Evolutionary conservation across 2,113 vertebrate species (phyloP).

Genomic region (Zeus faber): DNA sequence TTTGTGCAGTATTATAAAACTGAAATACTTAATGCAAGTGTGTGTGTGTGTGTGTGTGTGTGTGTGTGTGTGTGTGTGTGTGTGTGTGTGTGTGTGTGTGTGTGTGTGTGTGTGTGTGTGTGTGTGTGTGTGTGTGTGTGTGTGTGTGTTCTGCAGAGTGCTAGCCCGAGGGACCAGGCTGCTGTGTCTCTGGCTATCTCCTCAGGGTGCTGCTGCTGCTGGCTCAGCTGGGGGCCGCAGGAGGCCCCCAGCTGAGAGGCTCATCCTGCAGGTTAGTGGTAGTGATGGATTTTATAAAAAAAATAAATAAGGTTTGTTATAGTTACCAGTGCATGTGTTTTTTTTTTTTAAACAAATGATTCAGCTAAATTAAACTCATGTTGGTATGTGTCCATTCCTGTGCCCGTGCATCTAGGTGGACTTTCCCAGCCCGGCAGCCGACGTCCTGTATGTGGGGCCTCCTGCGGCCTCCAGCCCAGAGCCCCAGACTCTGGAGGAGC

Average conservation of each 20-base stretch:
- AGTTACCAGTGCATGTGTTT: background rate
- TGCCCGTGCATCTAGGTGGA: slow-evolving; percentile 78
- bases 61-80: no score
- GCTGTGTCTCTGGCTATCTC: slow-evolving; percentile 85
- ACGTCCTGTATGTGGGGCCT: slow-evolving; percentile 86
- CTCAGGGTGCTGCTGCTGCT: slow-evolving; percentile 59
- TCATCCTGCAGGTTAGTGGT: slow-evolving; percentile 85
- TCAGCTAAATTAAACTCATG: background rate
- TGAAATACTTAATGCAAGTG: no score
- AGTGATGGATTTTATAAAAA: background rate
- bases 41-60: no score
- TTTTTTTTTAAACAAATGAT: no score
- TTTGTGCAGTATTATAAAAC: no score
- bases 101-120: no score
- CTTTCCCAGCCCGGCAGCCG: slow-evolving; percentile 82
- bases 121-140: background rate
- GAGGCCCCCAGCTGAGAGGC: slow-evolving; percentile 78
- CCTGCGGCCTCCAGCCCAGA: slow-evolving; percentile 69
- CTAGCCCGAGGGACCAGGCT: slow-evolving; percentile 85
- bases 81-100: no score
- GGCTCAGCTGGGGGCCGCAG: slow-evolving; percentile 69
- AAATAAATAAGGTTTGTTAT: background rate
- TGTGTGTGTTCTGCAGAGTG: slow-evolving; percentile 66
- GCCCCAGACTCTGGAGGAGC: slow-evolving; percentile 74
- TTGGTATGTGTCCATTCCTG: background rate